These are phyloP conservation scores for Trichogramma pretiosum DNA, from an alignment of 1,140 invertebrate species.

Conservation along the genomic window DNA sequence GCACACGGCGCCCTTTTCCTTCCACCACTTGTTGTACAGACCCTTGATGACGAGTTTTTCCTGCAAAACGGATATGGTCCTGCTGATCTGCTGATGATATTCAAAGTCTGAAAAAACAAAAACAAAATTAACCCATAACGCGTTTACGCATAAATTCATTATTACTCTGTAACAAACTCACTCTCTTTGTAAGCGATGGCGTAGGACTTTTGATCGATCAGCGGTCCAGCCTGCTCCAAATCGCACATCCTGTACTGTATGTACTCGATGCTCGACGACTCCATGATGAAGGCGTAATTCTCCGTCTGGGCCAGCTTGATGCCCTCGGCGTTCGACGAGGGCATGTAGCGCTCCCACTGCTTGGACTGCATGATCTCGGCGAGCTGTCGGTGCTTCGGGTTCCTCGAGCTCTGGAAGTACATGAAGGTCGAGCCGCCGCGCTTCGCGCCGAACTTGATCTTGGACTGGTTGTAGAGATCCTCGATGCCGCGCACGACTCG, in stretches of 20 bases:
- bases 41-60: conserved; percentile 64
- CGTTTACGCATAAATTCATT: too few relatives aligned
- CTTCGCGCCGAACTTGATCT: conserved; percentile 78
- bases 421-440: conserved; percentile 66
- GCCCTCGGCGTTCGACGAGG: conserved; percentile 65
- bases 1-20: conserved; percentile 50
- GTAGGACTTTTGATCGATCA: conserved; percentile 75
- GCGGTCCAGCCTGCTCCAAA: conserved; percentile 64
- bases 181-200: conserved; percentile 73
- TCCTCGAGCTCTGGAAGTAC: conserved; percentile 66
- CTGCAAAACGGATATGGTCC: conserved; percentile 66
- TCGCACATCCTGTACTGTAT: conserved; percentile 67
- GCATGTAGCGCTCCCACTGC: conserved; percentile 46
- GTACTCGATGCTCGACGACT: conserved; percentile 75
- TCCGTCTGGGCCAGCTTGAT: conserved; percentile 49
- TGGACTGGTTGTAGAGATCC: conserved; percentile 43
- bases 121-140: background rate
- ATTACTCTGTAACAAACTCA: conserved; percentile 39
- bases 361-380: conserved; percentile 62
- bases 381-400: conserved; percentile 66
- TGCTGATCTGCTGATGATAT: conserved; percentile 60
- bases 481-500: conserved; percentile 73
- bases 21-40: conserved; percentile 79
- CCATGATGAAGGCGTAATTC: conserved; percentile 75
- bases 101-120: conserved; percentile 9